Conservation (phyloP, 2,113 vertebrate species). For the Neogobius melanostomus region DNA sequence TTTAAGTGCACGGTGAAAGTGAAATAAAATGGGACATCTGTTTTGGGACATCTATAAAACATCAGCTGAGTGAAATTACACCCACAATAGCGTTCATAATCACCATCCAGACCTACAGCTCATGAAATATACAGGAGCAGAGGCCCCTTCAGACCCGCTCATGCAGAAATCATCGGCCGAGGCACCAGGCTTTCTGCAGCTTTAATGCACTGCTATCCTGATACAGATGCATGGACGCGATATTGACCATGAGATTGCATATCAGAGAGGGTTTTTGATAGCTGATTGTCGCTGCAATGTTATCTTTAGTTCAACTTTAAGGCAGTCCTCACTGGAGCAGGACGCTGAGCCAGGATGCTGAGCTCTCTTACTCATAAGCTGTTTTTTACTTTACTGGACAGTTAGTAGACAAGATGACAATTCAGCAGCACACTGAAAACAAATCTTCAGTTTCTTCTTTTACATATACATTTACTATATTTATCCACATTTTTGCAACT, state of each 20-base stretch:
- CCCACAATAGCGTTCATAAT: constrained; percentile 30
- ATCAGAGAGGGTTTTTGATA: not conserved
- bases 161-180: constrained; percentile 39
- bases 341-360: too few relatives aligned
- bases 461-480: too few relatives aligned
- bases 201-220: constrained; percentile 8
- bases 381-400: too few relatives aligned
- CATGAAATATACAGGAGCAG: constrained; percentile 53
- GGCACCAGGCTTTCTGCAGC: not conserved
- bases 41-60: constrained; percentile 55
- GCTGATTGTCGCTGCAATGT: too few relatives aligned
- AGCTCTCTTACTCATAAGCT: too few relatives aligned
- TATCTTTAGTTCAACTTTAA: not conserved
- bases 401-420: too few relatives aligned
- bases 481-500: too few relatives aligned
- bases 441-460: too few relatives aligned
- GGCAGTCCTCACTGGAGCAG: too few relatives aligned
- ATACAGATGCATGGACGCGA: not conserved
- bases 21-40: constrained; percentile 41
- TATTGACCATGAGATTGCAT: not conserved
- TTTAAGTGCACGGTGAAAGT: not conserved
- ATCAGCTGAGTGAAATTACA: constrained; percentile 32
- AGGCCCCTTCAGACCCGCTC: constrained; percentile 2
- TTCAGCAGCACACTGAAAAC: too few relatives aligned
- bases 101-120: constrained; percentile 30